Evolutionary conservation across 2,113 vertebrate species (phyloP).

Genomic region (Sarotherodon lohbergeri): DNA sequence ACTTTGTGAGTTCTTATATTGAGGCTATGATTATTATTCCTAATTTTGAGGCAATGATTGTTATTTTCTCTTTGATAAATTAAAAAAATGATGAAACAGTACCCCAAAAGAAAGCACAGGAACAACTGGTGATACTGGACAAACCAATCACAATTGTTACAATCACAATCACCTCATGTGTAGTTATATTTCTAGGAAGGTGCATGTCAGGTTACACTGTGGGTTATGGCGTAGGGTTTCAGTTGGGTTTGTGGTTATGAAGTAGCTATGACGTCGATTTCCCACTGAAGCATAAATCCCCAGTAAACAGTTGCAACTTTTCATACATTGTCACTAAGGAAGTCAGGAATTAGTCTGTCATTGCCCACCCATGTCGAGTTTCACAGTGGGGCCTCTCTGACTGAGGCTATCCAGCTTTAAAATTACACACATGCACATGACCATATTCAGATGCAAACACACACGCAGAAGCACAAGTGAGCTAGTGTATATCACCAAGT

Average conservation of each 20-base stretch:
- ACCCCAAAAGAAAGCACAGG: not conserved
- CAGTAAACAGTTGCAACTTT: not conserved
- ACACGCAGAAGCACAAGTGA: not conserved
- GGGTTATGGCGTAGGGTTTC: not conserved
- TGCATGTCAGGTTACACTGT: not conserved
- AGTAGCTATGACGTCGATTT: not conserved
- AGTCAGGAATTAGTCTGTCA: not conserved
- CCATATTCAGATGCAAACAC: not conserved
- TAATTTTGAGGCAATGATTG: not conserved
- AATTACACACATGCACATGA: not conserved
- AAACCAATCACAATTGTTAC: not conserved
- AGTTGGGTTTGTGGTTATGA: not conserved
- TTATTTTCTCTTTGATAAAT: not conserved
- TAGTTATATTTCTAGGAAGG: not conserved
- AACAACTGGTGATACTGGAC: not conserved
- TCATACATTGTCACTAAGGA: not conserved
- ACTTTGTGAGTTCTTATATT: not conserved
- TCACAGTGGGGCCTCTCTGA: not conserved
- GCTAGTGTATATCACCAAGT: not conserved
- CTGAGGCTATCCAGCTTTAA: constrained; percentile 27
- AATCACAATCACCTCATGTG: not conserved
- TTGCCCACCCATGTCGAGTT: not conserved
- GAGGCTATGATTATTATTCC: not conserved
- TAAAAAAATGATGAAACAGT: not conserved
- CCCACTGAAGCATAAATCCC: not conserved